Base-by-base conservation (phyloP, 2,797 vertebrate genomes). In the Dicrostonyx torquatus region DNA sequence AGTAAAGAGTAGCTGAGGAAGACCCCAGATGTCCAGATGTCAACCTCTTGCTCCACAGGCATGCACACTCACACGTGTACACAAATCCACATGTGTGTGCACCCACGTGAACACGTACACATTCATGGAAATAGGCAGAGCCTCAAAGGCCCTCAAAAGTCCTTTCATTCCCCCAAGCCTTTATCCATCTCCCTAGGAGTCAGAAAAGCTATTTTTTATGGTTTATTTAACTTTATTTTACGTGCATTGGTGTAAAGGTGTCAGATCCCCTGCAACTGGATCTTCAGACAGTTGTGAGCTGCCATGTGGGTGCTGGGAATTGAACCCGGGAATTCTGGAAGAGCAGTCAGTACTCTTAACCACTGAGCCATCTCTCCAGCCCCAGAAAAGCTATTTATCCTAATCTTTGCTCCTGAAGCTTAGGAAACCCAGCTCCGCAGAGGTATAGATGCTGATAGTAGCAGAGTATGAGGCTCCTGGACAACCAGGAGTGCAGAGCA, bases 401-500 rank as follows among this genome's bases (percentile, higher is more conserved):
- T 83, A 62, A 95, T 70, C 22, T 94, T 87, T 91, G 85, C 85
- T 85, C 50, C 82, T 78, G 50, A 53, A 18, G 73, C 8, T 9
- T 17, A 24, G 50, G 78, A 76, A 45, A 37, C 26, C 37, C 76
- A 87, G 58, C 89, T 87, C 48, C 94, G 72, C 75, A 15, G 87
- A 55, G 77, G 31, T 2, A 0, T 14, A 70, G 84, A 77, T n/a
- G 89, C 87, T 37, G 60, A 86, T 5, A 48, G 55, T 2, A 77
- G 90, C 88, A 45, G 22, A 40, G 62, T 1, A 2, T 29, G 34
- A 12, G 1, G 26, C 72, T 73, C 92, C 83, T 34, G 26, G 58
- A 48, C 26, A 14, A 55, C 55, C 64, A 26, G 48, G 5, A 64
- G 50, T 3, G 10, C 50, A 89, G n/a, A 78, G 40, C 17, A 31